A percentile compares a stretch with the other conserved stretches of the same genome.
Evolutionary conservation across 2,888 invertebrate species (phyloP).

Genomic region (Nemurella pictetii): DNA sequence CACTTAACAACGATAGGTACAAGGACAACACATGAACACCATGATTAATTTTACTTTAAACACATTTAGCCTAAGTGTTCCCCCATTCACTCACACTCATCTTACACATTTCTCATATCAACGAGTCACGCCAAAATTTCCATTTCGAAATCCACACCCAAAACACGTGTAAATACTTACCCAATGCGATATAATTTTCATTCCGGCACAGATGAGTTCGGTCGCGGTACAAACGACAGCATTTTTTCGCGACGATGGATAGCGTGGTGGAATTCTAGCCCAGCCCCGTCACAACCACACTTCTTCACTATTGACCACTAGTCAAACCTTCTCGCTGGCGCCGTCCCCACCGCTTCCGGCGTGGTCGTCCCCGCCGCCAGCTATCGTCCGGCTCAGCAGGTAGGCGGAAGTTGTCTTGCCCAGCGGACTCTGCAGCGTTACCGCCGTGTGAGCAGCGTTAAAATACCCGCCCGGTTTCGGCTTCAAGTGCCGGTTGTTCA

Average conservation of each 20-base stretch:
- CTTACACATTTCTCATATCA: background rate
- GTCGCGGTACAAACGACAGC: background rate
- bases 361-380: background rate
- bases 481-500: constrained; percentile 86
- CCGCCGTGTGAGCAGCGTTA: constrained; percentile 44
- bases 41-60: background rate
- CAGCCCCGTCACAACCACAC: constrained; percentile 48
- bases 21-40: background rate
- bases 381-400: constrained; percentile 31
- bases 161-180: no score
- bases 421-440: constrained; percentile 40
- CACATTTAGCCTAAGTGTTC: background rate
- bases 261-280: background rate
- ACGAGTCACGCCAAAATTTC: background rate
- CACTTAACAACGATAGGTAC: background rate
- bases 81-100: background rate
- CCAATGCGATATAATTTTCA: background rate
- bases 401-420: constrained; percentile 37
- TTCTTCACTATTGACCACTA: constrained; percentile 50
- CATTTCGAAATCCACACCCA: background rate
- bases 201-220: background rate
- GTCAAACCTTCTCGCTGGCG: constrained; percentile 50
- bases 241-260: background rate
- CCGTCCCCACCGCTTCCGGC: constrained; percentile 36
- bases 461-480: constrained; percentile 83